Conservation (phyloP, 2,113 vertebrate genomes). For the Plecturocebus donacophilus region DNA sequence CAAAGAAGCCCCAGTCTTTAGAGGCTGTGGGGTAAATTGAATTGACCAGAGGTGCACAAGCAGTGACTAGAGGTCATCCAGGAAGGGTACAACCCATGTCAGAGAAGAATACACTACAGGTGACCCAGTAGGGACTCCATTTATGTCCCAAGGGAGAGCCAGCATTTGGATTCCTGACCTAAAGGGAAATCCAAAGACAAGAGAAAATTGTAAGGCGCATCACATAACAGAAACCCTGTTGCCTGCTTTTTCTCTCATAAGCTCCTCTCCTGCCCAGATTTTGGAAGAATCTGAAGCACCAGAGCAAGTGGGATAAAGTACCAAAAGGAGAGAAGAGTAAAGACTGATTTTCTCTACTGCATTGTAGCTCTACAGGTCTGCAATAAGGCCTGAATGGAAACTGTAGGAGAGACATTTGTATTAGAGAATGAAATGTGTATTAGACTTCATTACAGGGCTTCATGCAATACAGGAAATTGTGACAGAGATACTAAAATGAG, state of each 20-base stretch:
- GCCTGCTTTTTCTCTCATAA: not conserved
- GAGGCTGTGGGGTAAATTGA: not conserved
- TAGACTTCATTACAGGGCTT: not conserved
- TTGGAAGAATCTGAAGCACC: not conserved
- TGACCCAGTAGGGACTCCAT: accelerated
- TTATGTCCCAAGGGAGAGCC: not conserved
- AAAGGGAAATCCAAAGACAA: not conserved
- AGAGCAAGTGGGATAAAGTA: not conserved
- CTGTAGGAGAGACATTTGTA: not conserved
- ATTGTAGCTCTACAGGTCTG: not conserved
- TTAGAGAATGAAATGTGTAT: not conserved
- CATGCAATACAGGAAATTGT: not conserved
- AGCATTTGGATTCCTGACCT: not conserved
- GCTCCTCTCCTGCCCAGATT: no score
- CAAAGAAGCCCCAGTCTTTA: not conserved
- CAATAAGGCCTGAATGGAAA: not conserved
- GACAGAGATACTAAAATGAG: not conserved
- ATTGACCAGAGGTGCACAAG: not conserved
- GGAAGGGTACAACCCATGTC: not conserved
- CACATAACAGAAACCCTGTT: not conserved
- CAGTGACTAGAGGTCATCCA: not conserved
- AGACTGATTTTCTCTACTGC: not conserved
- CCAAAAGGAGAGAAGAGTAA: not conserved
- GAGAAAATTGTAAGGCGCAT: not conserved
- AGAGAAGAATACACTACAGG: not conserved